phyloP scores from a whole-genome alignment of 1,140 invertebrate genomes.

The Calephelis virginiensis region DNA sequence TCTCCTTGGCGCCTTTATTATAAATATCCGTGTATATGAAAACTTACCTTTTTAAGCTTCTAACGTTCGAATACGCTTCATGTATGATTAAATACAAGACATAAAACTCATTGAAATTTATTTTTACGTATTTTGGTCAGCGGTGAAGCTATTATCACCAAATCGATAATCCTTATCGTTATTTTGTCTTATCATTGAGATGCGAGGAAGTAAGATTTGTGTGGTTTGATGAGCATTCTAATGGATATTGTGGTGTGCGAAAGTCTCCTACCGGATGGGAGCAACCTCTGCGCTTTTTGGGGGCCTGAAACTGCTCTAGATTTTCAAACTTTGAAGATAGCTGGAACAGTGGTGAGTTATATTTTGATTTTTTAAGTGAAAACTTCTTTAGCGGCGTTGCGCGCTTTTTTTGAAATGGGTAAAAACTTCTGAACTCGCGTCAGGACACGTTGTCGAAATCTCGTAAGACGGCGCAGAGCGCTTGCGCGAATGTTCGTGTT shows the following conservation, averaged over 20 bases:
- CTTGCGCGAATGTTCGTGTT: too few relatives aligned
- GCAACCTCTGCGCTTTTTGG: constrained; percentile 13
- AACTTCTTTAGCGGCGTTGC: too few relatives aligned
- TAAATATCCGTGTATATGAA: too few relatives aligned
- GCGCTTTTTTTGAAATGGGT: too few relatives aligned
- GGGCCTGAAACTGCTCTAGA: constrained; percentile 14
- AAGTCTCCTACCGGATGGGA: constrained; percentile 19
- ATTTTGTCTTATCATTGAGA: constrained; percentile 48
- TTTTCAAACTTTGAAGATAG: constrained; percentile 20
- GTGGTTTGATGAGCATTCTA: constrained; percentile 32
- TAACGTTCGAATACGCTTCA: too few relatives aligned
- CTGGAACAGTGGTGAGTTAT: constrained; percentile 19
- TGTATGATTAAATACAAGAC: too few relatives aligned
- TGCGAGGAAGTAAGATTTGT: constrained; percentile 36
- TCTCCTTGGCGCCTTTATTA: too few relatives aligned
- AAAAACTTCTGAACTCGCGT: too few relatives aligned
- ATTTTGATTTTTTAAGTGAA: constrained; percentile 9
- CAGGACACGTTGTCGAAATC: too few relatives aligned
- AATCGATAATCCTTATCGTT: constrained; percentile 36
- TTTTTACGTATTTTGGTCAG: not conserved
- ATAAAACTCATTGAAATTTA: too few relatives aligned
- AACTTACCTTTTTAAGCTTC: too few relatives aligned
- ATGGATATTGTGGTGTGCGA: constrained; percentile 26
- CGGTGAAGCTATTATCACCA: constrained; percentile 4
- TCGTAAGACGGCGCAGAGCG: too few relatives aligned